Evolutionary conservation across 1,140 invertebrate genomes (phyloP).

Genomic region (Solenopsis invicta): DNA sequence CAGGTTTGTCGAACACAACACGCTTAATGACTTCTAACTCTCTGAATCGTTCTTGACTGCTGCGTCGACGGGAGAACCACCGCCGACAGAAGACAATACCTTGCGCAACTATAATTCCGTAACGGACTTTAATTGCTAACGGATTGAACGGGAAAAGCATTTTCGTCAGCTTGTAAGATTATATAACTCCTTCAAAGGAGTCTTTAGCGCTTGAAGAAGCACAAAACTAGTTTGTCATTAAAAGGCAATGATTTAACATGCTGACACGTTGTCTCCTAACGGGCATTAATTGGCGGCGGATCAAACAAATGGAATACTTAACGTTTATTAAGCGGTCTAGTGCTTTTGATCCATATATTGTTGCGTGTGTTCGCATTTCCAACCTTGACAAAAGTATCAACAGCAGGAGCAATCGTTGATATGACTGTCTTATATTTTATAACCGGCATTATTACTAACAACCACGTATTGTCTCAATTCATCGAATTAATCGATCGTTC

Average conservation of each 20-base stretch:
- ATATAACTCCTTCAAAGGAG: not conserved
- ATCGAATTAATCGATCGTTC: not conserved
- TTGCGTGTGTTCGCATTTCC: not conserved
- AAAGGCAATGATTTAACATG: slow-evolving; percentile 46
- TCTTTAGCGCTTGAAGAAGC: not conserved
- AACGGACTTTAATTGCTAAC: slow-evolving; percentile 31
- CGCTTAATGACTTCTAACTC: slow-evolving; percentile 65
- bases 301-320: slow-evolving; percentile 43
- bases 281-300: slow-evolving; percentile 49
- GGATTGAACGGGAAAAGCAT: slow-evolving; percentile 20
- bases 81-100: slow-evolving; percentile 15
- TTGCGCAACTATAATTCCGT: not conserved
- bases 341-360: slow-evolving; percentile 18
- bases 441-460: slow-evolving; percentile 25
- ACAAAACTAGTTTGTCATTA: slow-evolving; percentile 26
- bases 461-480: slow-evolving; percentile 17
- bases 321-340: slow-evolving; percentile 23
- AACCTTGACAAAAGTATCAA: slow-evolving; percentile 21
- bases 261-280: slow-evolving; percentile 28
- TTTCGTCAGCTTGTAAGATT: slow-evolving; percentile 14
- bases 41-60: slow-evolving; percentile 31
- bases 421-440: slow-evolving; percentile 37
- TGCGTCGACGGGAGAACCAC: not conserved
- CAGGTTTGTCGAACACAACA: slow-evolving; percentile 65
- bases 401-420: slow-evolving; percentile 13